Percentiles rank a stretch among this genome's conserved stretches.
These are phyloP conservation scores for Parnassius apollo DNA, from an alignment of 2,888 invertebrate species.

Conservation along the genomic window DNA sequence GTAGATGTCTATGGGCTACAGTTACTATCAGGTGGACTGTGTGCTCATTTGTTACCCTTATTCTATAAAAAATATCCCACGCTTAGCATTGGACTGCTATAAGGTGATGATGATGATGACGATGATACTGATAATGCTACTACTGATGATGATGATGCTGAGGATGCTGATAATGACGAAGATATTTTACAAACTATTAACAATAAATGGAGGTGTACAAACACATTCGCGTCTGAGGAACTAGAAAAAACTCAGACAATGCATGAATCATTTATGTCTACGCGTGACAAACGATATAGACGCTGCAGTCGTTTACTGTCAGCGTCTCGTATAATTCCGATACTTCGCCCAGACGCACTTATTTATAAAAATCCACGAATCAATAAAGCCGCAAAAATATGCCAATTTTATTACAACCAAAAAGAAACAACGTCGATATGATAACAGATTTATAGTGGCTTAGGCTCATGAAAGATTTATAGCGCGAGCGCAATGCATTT, in stretches of 20 bases:
- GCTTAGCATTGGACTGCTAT: no score
- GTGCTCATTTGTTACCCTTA: no score
- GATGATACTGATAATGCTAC: no score
- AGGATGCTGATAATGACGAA: no score
- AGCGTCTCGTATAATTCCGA: constrained; percentile 51
- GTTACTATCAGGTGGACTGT: no score
- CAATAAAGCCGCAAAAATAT: constrained; percentile 47
- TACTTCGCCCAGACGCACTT: constrained; percentile 33
- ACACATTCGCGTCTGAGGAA: neutral
- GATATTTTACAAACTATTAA: no score
- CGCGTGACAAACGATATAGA: constrained; percentile 66
- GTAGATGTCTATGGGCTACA: no score
- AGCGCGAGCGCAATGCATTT: constrained; percentile 47
- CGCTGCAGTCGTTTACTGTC: constrained; percentile 63
- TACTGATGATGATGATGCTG: no score
- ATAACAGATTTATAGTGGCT: constrained; percentile 53
- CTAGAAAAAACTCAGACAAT: constrained; percentile 29
- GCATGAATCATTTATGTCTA: constrained; percentile 56
- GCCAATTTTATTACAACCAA: constrained; percentile 50
- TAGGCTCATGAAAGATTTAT: constrained; percentile 59
- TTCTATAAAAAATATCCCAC: no score
- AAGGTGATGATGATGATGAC: no score
- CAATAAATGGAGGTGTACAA: no score
- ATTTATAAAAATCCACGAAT: constrained; percentile 50
- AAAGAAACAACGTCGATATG: constrained; percentile 42